Percentiles rank a stretch among this genome's conserved stretches.
Evolutionary conservation across 2,888 invertebrate genomes (phyloP).

Genomic region (Troides aeacus): DNA sequence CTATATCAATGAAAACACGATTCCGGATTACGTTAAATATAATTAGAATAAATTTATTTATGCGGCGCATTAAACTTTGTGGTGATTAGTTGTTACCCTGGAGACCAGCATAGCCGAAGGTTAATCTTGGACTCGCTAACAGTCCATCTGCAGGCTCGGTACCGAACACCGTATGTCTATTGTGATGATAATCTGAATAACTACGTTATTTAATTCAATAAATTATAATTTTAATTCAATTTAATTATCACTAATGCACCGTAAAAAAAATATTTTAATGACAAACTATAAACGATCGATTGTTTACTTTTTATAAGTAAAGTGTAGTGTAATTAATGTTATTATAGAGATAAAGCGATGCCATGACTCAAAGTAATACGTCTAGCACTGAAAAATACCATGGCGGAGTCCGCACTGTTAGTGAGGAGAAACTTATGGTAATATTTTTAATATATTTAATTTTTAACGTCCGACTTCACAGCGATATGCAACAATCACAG

Average conservation of each 20-base stretch:
- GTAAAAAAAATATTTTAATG: background rate
- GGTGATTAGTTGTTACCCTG: conserved; percentile 70
- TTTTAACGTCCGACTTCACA: background rate
- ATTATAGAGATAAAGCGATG: conserved; percentile 44
- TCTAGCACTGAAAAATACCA: conserved; percentile 59
- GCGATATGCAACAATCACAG: too few species aligned
- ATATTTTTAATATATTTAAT: background rate
- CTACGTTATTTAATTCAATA: conserved; percentile 23
- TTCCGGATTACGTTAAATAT: too few species aligned
- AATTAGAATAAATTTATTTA: conserved; percentile 5
- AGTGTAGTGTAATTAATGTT: conserved; percentile 31
- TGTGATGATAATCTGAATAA: conserved; percentile 34
- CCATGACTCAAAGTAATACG: conserved; percentile 69
- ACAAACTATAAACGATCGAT: background rate
- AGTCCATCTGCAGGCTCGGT: conserved; percentile 64
- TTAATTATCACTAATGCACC: conserved; percentile 32
- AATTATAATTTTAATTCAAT: conserved; percentile 28
- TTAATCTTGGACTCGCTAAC: conserved; percentile 63
- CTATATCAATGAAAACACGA: too few species aligned
- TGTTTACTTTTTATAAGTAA: conserved; percentile 18
- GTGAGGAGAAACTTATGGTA: conserved; percentile 75
- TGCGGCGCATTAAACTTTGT: conserved; percentile 64
- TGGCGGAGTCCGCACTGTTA: conserved; percentile 59
- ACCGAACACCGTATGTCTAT: conserved; percentile 46
- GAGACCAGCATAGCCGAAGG: conserved; percentile 64